phyloP scores from a whole-genome alignment of 2,888 invertebrate species.

The Drosophila nr. fundita region DNA sequence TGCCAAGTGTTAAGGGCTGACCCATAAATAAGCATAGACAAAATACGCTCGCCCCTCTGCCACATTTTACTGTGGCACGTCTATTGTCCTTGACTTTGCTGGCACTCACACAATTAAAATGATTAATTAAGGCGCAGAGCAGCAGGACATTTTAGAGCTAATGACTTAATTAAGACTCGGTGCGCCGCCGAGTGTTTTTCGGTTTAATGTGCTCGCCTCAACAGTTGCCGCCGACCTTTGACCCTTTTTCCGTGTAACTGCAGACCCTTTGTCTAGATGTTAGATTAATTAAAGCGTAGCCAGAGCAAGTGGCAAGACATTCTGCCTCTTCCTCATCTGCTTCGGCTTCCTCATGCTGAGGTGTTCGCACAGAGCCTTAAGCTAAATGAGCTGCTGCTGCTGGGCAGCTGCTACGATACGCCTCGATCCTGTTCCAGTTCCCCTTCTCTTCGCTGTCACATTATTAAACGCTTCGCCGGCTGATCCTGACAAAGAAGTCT shows the following conservation, averaged over 20 bases:
- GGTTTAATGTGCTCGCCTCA: slow-evolving; percentile 73
- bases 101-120: slow-evolving; percentile 70
- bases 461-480: slow-evolving; percentile 61
- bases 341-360: slow-evolving; percentile 20
- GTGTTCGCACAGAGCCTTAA: slow-evolving; percentile 35
- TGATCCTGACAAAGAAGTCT: slow-evolving; percentile 67
- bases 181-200: slow-evolving; percentile 63
- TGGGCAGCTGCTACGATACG: slow-evolving; percentile 42
- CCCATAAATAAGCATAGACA: slow-evolving; percentile 50
- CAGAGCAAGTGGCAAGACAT: slow-evolving; percentile 62
- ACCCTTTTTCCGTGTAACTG: slow-evolving; percentile 75
- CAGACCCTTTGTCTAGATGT: slow-evolving; percentile 46
- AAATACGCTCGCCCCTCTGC: slow-evolving; percentile 42
- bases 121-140: slow-evolving; percentile 73
- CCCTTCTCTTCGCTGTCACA: slow-evolving; percentile 30
- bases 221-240: slow-evolving; percentile 66
- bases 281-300: slow-evolving; percentile 72
- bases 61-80: slow-evolving; percentile 27
- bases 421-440: slow-evolving; percentile 1
- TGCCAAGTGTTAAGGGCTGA: slow-evolving; percentile 43
- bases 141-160: slow-evolving; percentile 78
- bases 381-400: slow-evolving; percentile 36
- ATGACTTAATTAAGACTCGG: slow-evolving; percentile 76
- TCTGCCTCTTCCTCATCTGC: background rate
- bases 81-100: slow-evolving; percentile 59